Evolutionary conservation across 2,888 invertebrate genomes (phyloP).

Genomic region (Choristoneura rosaceana): DNA sequence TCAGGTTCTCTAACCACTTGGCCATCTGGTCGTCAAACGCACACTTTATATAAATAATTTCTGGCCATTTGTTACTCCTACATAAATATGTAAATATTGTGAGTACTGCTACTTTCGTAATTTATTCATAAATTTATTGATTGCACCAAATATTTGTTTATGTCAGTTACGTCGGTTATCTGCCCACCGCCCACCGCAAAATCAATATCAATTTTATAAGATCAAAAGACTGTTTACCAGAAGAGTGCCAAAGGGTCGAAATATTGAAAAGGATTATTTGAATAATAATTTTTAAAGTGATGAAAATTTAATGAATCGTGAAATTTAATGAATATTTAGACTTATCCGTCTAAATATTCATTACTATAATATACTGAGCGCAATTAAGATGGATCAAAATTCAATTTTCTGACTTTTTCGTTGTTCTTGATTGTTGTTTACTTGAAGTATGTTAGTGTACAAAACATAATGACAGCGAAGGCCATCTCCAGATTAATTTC

Average conservation of each 20-base stretch:
- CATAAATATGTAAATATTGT: too few species aligned
- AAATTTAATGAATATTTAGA: conserved; percentile 15
- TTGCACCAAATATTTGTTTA: conserved; percentile 10
- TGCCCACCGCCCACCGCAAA: conserved; percentile 2
- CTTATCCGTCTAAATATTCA: background rate
- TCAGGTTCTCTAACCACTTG: too few species aligned
- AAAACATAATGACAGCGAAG: background rate
- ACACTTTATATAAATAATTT: too few species aligned
- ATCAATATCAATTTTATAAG: conserved; percentile 37
- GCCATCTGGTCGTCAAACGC: too few species aligned
- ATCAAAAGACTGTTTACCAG: conserved; percentile 35
- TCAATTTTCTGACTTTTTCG: too few species aligned
- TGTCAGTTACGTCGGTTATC: conserved; percentile 11
- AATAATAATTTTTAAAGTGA: conserved; percentile 17
- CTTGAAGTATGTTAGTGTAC: too few species aligned
- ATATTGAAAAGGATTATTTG: conserved; percentile 31
- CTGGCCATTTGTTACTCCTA: too few species aligned
- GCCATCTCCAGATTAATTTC: background rate
- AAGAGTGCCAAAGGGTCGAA: conserved; percentile 23
- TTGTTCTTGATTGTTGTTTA: background rate
- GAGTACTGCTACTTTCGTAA: too few species aligned
- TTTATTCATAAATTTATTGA: background rate
- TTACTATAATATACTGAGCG: too few species aligned
- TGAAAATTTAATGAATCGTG: conserved; percentile 17
- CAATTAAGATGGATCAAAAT: too few species aligned